Base-by-base conservation (phyloP, 2,113 vertebrate genomes). In the Zosterops lateralis region DNA sequence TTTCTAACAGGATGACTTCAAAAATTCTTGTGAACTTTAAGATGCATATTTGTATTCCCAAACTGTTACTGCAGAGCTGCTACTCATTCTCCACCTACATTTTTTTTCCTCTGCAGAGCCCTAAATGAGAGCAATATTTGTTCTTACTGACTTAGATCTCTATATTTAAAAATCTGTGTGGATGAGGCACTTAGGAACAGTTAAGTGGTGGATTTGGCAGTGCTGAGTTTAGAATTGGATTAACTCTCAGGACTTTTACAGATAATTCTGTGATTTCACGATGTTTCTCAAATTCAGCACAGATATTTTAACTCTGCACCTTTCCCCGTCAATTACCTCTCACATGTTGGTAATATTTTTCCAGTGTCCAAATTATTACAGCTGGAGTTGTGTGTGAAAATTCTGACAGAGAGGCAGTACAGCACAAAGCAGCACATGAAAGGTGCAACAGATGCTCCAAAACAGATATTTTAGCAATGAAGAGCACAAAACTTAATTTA, bases 381-480 rank as follows among this genome's bases (percentile, higher is more conserved):
- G 45, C 25, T 82, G 0, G 11, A 79, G 36, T 0, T n/a, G 13
- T 25, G 31, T 38, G 50, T n/a, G 53, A 1, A 50, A n/a, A 78
- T 28, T 58, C 20, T 22, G 26, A 28, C 7, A 77, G 31, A 42
- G 56, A 44, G 60, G 47, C 65, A 74, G 24, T 3, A 14, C 20
- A 79, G 42, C 42, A 77, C 34, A 36, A 54, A 89, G 32, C 31
- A 84, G 38, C 56, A 32, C 14, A 31, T 2, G 9, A 65, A 60
- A 76, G 8, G 5, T 24, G 16, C 34, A 64, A n/a, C 14, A 81
- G 61, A 25, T 38, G 19, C 28, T n/a, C 47, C 38, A 61, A 24
- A 77, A 3, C 12, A 18, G 68, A 18, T 17, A 19, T 47, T 73
- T 84, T 26, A 74, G 57, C 51, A 68, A 25, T 32, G 19, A 90